A percentile compares a stretch with the other conserved stretches of the same genome.
Evolutionary conservation across 2,888 invertebrate species (phyloP).

Genomic region (Diploptera punctata): DNA sequence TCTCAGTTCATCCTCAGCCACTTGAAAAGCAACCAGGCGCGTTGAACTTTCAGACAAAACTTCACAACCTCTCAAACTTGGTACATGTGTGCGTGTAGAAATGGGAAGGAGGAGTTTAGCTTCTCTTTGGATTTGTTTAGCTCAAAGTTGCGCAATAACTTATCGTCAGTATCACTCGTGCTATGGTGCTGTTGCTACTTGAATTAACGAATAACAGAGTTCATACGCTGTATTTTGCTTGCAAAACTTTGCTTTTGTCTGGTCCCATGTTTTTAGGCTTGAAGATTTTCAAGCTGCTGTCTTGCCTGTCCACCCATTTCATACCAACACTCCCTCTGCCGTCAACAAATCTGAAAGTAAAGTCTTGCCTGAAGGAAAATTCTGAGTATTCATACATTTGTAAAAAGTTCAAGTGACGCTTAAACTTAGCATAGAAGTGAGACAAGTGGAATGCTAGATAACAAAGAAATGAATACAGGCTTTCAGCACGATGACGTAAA

Average conservation of each 20-base stretch:
- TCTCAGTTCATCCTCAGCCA: slow-evolving; percentile 7
- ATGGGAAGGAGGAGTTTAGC: slow-evolving; percentile 1
- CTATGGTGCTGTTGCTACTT: not conserved
- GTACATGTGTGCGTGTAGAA: not conserved
- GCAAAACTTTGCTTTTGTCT: not conserved
- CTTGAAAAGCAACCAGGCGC: not conserved
- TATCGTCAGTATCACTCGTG: not conserved
- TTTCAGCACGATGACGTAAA: too few relatives aligned
- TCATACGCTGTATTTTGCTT: not conserved
- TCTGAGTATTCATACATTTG: not conserved
- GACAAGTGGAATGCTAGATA: too few relatives aligned
- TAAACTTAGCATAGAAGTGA: not conserved
- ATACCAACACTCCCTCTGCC: not conserved
- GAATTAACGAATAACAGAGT: slow-evolving; percentile 3
- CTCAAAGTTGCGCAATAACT: slow-evolving; percentile 17
- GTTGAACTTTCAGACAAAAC: slow-evolving; percentile 6
- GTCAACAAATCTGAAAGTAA: not conserved
- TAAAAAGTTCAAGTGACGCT: not conserved
- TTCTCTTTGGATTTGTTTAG: slow-evolving; percentile 12
- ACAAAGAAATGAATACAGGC: too few relatives aligned
- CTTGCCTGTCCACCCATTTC: slow-evolving; percentile 12
- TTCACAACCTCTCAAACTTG: slow-evolving; percentile 15
- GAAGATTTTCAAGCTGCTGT: slow-evolving; percentile 2
- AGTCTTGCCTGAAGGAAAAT: not conserved
- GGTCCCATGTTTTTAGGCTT: not conserved